Base-by-base conservation (phyloP, 2,888 invertebrate species). In the Apamea monoglypha region DNA sequence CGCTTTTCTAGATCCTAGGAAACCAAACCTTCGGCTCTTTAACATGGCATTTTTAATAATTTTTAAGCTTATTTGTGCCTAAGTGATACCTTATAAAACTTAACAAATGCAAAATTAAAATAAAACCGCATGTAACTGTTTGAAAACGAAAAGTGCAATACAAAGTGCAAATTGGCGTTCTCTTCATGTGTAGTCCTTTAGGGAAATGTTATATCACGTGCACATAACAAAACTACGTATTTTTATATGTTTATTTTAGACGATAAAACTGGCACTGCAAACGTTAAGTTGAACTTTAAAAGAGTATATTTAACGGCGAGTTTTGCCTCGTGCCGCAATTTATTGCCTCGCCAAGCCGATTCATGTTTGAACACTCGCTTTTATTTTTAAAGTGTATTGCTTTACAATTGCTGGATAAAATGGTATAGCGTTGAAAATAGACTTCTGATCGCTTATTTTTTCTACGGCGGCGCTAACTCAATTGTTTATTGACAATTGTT, bases 251-350 rank as follows among this genome's bases (percentile, higher is more conserved):
- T 89, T 91, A 89, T 91, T 91, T 91, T 90, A 87, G 86, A 86
- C 90, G 86, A 90, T 90, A 90, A 90, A 91, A 82, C 89, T 84
- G 87, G 82, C 85, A 78, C 89, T 84, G 84, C 88, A 89, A 91
- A 91, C 89, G 90, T 87, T 85, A 89, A 91, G 82, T 90, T 92
- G 85, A 90, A 91, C 91, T 91, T 91, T 92, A 91, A 89, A 88
- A 88, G 83, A 89, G 88, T 89, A 89, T 87, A 91, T 87, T 90
- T 89, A 91, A 91, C 87, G 87, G 88, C 78, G 86, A 89, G 87
- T 89, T 90, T 92, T 85, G 87, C 89, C 86, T 84, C 84, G 86
- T 83, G 86, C 83, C 85, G 87, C 86, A 90, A 92, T 92, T 91
- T 91, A 92, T 91, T 88, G 90, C 87, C 83, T 86, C 88, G 88